Evolutionary conservation across 2,888 invertebrate species (phyloP), one percentile per base, ranked within the genome.

Genomic region (Drosophila macrospina): DNA sequence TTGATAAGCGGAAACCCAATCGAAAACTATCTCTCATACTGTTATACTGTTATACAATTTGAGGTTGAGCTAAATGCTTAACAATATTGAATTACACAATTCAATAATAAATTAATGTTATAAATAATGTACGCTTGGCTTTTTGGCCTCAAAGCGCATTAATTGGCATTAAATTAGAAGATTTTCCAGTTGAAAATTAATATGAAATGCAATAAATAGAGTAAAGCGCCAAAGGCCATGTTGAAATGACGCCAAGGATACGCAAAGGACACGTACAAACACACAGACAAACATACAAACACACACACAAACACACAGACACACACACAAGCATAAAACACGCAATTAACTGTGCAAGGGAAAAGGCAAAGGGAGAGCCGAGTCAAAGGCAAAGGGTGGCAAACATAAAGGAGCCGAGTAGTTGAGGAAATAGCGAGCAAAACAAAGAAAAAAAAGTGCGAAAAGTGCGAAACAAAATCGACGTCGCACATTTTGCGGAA

Each of bases 401-500:
- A 20, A 20, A 3, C 20, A 2, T 1, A 1, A 20, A 20, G 20
- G 1, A 20, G 20, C 20, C 1, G 20, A 1, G 20, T 20, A 20
- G 20, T 2, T 3, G 3, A 20, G 20, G 20, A 20, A 20, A 3
- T 20, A 20, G 20, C 10, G 28, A 34, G n/a, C 15, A 4, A 30
- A 30, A 11, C 28, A 10, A 10, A 41, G 6, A 8, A 16, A 4
- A 30, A 11, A 36, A 30, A 20, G 1, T 2, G 7, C 28, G 7
- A 70, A 63, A 63, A 65, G 59, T 60, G 63, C 57, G 54, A 61
- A 71, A 42, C 51, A 54, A 74, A 67, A 64, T 69, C 61, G 55
- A 69, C 66, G 51, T 59, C 64, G 68, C 63, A 69, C 61, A 77
- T 80, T 82, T 79, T 63, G 69, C 69, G 78, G 80, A 81, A 80